phyloP scores from a whole-genome alignment of 2,888 invertebrate species.

The Drosophila formosana region DNA sequence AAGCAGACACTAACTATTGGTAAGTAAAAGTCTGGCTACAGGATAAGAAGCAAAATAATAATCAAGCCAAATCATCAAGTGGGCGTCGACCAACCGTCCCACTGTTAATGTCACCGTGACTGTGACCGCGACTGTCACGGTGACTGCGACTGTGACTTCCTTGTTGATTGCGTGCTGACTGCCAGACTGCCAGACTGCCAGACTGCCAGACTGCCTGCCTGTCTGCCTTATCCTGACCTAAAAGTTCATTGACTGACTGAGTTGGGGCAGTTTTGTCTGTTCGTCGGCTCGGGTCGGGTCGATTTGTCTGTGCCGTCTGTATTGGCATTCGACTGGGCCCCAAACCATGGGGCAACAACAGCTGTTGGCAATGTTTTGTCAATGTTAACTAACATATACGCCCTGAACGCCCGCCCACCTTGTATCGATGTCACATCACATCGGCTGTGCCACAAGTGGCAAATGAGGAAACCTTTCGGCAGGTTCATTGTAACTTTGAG shows the following conservation, averaged over 20 bases:
- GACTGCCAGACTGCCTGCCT: not conserved
- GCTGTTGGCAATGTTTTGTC: conserved; percentile 42
- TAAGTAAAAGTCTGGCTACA: conserved; percentile 27
- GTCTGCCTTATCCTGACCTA: conserved; percentile 56
- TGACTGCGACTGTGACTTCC: conserved; percentile 7
- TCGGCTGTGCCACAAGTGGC: conserved; percentile 52
- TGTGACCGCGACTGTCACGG: conserved; percentile 16
- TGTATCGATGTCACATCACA: conserved; percentile 53
- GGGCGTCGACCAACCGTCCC: conserved; percentile 27
- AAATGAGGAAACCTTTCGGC: conserved; percentile 40
- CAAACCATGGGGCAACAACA: conserved; percentile 26
- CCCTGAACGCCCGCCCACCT: not conserved
- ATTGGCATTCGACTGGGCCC: conserved; percentile 61
- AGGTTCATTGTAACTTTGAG: conserved; percentile 52
- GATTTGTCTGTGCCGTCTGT: conserved; percentile 38
- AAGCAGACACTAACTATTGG: conserved; percentile 26
- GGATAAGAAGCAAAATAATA: conserved; percentile 13
- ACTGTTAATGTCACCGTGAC: conserved; percentile 11
- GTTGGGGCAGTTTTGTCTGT: conserved; percentile 51
- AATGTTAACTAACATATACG: not conserved
- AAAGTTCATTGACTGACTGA: conserved; percentile 71
- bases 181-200: not conserved
- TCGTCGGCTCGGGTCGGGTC: conserved; percentile 24
- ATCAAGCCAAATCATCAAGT: conserved; percentile 20
- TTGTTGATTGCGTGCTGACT: conserved; percentile 57